These are phyloP conservation scores for Micrastur ruficollis DNA, from an alignment of 2,797 vertebrate species.

Conservation along the genomic window DNA sequence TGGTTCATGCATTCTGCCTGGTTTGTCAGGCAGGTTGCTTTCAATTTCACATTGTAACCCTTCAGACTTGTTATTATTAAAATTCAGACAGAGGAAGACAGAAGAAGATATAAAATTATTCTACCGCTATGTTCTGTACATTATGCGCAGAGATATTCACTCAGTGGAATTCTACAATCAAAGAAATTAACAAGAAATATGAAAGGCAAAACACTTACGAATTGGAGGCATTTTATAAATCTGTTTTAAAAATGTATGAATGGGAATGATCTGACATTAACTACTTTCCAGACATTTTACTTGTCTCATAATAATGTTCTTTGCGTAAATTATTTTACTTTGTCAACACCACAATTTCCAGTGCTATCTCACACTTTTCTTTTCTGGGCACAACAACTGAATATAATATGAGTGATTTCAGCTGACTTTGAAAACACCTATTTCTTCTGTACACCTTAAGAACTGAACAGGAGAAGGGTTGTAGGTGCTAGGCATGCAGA, in stretches of 20 bases:
- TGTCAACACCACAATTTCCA: neutral
- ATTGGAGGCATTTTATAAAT: neutral
- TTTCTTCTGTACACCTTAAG: neutral
- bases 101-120: neutral
- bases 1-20: neutral
- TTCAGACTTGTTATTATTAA: neutral
- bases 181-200: constrained; percentile 30
- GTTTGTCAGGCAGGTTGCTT: neutral
- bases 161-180: neutral
- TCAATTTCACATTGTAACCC: neutral
- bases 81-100: neutral
- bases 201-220: neutral
- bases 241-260: constrained; percentile 10
- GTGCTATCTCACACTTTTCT: neutral
- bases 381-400: neutral
- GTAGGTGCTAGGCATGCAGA: neutral
- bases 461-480: neutral
- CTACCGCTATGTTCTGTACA: neutral
- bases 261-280: neutral
- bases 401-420: neutral
- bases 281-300: neutral
- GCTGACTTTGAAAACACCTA: neutral
- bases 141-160: neutral
- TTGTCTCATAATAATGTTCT: constrained; percentile 2
- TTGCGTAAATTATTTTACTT: neutral